Evolutionary conservation across 2,797 vertebrate species (phyloP).

Genomic region (Scomberomorus guttatus): DNA sequence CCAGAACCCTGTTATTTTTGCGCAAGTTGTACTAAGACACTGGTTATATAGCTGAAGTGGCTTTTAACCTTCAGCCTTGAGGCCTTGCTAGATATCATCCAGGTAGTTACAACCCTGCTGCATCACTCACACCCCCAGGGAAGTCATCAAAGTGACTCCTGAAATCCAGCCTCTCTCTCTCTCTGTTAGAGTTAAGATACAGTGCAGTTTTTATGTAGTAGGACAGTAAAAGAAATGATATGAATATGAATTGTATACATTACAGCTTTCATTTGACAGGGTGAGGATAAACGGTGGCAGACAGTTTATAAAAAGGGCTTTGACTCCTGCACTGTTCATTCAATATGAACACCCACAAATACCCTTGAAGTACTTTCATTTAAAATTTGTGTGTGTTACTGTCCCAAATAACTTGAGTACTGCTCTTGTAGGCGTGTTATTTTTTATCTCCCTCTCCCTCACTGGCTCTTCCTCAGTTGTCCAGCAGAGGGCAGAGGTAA

Average conservation of each 20-base stretch:
- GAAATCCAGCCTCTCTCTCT: not conserved
- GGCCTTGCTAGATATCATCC: constrained; percentile 26
- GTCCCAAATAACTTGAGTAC: not conserved
- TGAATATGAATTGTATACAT: not conserved
- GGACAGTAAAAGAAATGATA: not conserved
- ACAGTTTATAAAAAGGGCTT: not conserved
- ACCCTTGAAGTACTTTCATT: not conserved
- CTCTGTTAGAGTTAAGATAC: not conserved
- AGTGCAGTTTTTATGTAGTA: not conserved
- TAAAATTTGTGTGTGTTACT: not conserved
- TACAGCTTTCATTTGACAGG: not conserved
- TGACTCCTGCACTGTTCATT: not conserved
- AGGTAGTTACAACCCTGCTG: constrained; percentile 37
- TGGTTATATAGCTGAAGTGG: constrained; percentile 5
- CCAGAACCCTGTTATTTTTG: constrained; percentile 46
- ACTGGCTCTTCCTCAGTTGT: constrained; percentile 22
- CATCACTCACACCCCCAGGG: constrained; percentile 4
- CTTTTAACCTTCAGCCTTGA: constrained; percentile 14
- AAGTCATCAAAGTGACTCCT: constrained; percentile 16
- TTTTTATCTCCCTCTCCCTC: not conserved
- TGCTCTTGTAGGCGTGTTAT: not conserved
- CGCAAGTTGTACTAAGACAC: constrained; percentile 9
- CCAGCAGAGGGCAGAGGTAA: constrained; percentile 83
- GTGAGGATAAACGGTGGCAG: not conserved
- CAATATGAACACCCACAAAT: not conserved